A percentile compares a stretch with the other conserved stretches of the same genome.
phyloP scores from a whole-genome alignment of 1,140 invertebrate genomes.

The Drosophila cardini region DNA sequence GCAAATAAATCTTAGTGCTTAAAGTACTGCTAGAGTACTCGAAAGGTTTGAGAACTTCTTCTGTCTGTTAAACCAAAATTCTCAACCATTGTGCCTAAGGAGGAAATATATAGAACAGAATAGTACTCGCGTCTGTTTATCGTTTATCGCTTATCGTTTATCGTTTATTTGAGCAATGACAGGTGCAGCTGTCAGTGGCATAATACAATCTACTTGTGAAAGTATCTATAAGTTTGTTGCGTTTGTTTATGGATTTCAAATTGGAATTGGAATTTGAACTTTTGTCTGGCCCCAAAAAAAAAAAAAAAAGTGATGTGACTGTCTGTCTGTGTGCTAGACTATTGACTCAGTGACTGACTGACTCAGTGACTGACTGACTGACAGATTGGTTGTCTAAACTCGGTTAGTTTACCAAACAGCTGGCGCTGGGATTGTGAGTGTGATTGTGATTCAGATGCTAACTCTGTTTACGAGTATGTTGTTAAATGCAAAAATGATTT shows the following conservation, averaged over 20 bases:
- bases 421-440: conserved; percentile 26
- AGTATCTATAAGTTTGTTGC: conserved; percentile 47
- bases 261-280: conserved; percentile 63
- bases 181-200: conserved; percentile 73
- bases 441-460: conserved; percentile 30
- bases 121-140: conserved; percentile 35
- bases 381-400: conserved; percentile 39
- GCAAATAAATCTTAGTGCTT: not conserved
- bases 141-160: conserved; percentile 48
- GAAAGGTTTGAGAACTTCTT: conserved; percentile 67
- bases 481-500: conserved; percentile 83
- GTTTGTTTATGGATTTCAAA: conserved; percentile 71
- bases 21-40: conserved; percentile 21
- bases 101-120: conserved; percentile 15
- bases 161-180: conserved; percentile 76
- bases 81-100: conserved; percentile 59
- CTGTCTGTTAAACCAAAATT: conserved; percentile 57
- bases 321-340: conserved; percentile 8
- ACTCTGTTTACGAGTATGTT: conserved; percentile 69
- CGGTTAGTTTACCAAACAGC: conserved; percentile 31
- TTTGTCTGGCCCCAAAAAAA: conserved; percentile 50
- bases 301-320: conserved; percentile 3
- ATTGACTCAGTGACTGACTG: conserved; percentile 22
- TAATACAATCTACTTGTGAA: conserved; percentile 46
- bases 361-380: conserved; percentile 19